A percentile compares a stretch with the other conserved stretches of the same genome.
Conservation (phyloP, 2,888 invertebrate genomes). For the Megamerina dolium region DNA sequence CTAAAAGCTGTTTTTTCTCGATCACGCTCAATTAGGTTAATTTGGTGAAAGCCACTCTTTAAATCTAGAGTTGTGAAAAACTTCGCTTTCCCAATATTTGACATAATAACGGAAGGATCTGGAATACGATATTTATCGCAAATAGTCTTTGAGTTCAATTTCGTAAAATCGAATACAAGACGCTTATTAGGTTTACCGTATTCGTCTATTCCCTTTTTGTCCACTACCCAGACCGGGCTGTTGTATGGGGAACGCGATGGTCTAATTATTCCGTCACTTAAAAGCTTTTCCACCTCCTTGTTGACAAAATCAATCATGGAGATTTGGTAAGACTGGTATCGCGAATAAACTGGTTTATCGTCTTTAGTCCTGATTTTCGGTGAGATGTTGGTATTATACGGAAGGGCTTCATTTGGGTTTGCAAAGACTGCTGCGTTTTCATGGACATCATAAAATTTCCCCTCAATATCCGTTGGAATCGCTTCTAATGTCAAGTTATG, state of each 20-base stretch:
- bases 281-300: conserved; percentile 9
- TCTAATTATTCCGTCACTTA: conserved; percentile 11
- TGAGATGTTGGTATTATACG: conserved; percentile 12
- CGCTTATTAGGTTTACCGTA: conserved; percentile 13
- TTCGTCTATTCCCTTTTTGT: conserved; percentile 16
- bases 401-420: conserved; percentile 8
- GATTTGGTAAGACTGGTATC: conserved; percentile 3
- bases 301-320: conserved; percentile 15
- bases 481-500: conserved; percentile 3
- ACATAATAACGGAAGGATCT: conserved; percentile 10
- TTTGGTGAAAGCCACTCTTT: conserved; percentile 7
- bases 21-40: conserved; percentile 2
- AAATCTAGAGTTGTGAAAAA: conserved; percentile 5
- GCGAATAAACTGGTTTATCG: conserved; percentile 9
- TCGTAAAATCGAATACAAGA: conserved; percentile 18
- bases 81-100: conserved; percentile 14
- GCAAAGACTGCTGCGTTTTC: no score
- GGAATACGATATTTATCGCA: conserved; percentile 16
- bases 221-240: conserved; percentile 14
- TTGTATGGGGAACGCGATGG: conserved; percentile 16
- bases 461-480: conserved; percentile 4
- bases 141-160: conserved; percentile 17
- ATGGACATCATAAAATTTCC: background rate
- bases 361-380: conserved; percentile 13
- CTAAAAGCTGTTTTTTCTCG: no score